A percentile compares a stretch with the other conserved stretches of the same genome.
Evolutionary conservation across 2,113 vertebrate genomes (phyloP).

Genomic region (Anarhynchus alexandrinus): DNA sequence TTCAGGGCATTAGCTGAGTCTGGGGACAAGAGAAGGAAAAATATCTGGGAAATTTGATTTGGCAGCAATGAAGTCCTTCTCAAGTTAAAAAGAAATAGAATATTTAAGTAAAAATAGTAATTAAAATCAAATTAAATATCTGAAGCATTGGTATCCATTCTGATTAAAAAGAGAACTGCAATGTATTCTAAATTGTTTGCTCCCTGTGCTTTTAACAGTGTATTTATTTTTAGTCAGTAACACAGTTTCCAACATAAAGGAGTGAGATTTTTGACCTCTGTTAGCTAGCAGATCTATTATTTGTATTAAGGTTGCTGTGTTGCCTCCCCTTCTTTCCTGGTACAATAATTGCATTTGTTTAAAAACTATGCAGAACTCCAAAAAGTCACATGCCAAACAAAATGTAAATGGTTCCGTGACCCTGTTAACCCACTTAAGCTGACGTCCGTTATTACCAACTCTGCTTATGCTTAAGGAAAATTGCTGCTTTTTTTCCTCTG

Average conservation of each 20-base stretch:
- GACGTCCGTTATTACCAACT: not conserved
- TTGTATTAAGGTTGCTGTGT: not conserved
- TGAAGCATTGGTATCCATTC: not conserved
- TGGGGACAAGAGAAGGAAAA: not conserved
- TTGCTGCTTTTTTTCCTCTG: not conserved
- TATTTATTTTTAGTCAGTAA: not conserved
- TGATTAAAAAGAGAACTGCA: not conserved
- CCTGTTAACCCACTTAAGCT: not conserved
- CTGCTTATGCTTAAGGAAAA: not conserved
- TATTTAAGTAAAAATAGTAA: not conserved
- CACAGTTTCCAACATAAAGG: not conserved
- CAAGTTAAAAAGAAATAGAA: not conserved
- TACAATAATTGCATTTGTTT: not conserved
- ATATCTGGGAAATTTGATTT: not conserved
- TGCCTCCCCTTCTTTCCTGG: not conserved
- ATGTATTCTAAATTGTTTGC: not conserved
- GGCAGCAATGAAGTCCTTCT: not conserved
- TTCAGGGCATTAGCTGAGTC: not conserved
- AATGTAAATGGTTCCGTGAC: slow-evolving; percentile 1
- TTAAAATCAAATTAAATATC: not conserved
- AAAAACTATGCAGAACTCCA: not conserved
- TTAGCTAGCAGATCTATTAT: not conserved
- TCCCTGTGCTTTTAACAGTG: not conserved
- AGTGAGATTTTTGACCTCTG: not conserved
- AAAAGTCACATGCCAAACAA: not conserved